phyloP scores from a whole-genome alignment of 2,797 vertebrate genomes.

The Galagoides demidoff region DNA sequence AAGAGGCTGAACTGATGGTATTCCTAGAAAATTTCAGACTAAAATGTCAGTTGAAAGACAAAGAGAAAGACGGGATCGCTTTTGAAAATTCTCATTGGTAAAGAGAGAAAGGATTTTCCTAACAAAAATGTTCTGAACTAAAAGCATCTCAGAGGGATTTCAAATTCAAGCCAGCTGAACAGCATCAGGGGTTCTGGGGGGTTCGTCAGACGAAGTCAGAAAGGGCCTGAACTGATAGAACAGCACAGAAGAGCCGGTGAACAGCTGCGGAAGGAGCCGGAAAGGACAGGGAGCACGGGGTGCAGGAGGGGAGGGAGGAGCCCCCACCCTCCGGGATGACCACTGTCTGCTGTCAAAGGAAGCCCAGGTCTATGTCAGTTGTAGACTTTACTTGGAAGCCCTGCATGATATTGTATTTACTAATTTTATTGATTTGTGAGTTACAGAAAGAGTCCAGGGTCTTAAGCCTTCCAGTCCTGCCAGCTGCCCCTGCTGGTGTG shows the following conservation, averaged over 20 bases:
- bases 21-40: conserved; percentile 70
- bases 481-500: background rate
- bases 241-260: rapidly evolving
- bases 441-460: background rate
- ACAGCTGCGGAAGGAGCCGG: rapidly evolving
- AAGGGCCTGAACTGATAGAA: background rate
- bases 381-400: background rate
- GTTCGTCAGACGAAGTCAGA: background rate
- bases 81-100: conserved; percentile 64
- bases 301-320: rapidly evolving
- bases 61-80: conserved; percentile 1
- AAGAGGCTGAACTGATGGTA: conserved; percentile 47
- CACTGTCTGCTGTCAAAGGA: rapidly evolving
- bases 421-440: background rate
- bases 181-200: conserved; percentile 27
- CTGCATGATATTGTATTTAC: rapidly evolving
- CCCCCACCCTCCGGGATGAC: rapidly evolving
- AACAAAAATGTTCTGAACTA: conserved; percentile 53
- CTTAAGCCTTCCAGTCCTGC: rapidly evolving
- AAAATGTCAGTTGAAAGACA: conserved; percentile 49
- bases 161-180: conserved; percentile 59
- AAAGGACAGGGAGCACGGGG: rapidly evolving
- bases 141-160: conserved; percentile 42
- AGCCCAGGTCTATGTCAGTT: background rate
- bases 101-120: conserved; percentile 53